Evolutionary conservation across 2,888 invertebrate genomes (phyloP).

Genomic region (Trachelus iudaicus): DNA sequence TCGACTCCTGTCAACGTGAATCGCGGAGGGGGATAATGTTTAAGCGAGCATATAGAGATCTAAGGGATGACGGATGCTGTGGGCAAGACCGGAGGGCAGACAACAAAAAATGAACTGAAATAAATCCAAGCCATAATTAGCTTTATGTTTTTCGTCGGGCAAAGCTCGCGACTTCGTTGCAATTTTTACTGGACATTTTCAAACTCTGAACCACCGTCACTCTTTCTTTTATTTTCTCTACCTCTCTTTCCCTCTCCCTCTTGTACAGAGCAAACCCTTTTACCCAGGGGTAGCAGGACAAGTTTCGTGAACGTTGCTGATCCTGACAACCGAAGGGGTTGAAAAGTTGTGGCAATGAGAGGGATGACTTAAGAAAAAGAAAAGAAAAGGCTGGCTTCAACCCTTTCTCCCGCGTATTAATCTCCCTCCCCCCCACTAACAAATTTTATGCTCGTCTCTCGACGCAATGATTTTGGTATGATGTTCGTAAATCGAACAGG

Average conservation of each 20-base stretch:
- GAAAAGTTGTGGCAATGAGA: neutral
- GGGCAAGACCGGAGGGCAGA: constrained; percentile 35
- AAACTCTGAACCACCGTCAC: neutral
- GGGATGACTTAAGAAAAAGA: neutral
- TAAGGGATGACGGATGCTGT: constrained; percentile 7
- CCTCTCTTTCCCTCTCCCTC: neutral
- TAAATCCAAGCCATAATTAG: constrained; percentile 46
- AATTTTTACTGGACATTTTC: constrained; percentile 25
- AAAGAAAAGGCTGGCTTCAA: neutral
- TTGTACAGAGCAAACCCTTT: neutral
- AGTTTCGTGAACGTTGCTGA: neutral
- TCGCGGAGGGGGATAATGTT: neutral
- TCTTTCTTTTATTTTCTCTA: neutral
- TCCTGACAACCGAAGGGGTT: neutral
- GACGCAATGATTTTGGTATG: neutral
- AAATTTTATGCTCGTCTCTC: too few relatives aligned
- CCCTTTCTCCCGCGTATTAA: neutral
- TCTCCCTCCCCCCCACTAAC: neutral
- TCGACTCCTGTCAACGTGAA: neutral
- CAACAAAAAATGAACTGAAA: constrained; percentile 42
- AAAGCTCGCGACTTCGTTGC: constrained; percentile 26
- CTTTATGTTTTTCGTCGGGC: constrained; percentile 39
- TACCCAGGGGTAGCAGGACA: neutral
- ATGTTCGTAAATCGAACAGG: neutral
- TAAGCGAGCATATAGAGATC: neutral